Evolutionary conservation across 2,888 invertebrate genomes (phyloP), one percentile per base, ranked within the genome.

Genomic region (Lacanobia oleracea): DNA sequence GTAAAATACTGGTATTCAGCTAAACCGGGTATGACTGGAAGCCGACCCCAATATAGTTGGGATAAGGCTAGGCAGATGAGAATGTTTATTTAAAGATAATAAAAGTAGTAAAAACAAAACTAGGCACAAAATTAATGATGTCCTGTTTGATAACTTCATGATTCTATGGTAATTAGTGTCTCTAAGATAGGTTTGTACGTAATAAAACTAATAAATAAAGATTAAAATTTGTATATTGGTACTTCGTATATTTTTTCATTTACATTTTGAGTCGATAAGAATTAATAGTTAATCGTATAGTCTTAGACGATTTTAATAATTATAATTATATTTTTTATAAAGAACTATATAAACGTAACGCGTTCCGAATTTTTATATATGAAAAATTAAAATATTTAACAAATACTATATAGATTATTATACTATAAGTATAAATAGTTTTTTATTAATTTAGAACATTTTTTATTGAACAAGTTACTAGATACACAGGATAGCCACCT

Each of bases 221-320:
- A 96, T 95, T 95, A 94, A 95, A 95, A 95, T 94, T 95, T 96
- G 95, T 96, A 95, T 96, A 96, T 95, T 95, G 96, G 95, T 95
- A 95, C 95, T 94, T 95, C 95, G 95, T 95, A 95, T 96, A 95
- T 93, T 94, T 91, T 91, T 93, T 94, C 92, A 94, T 95, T 95
- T 95, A 96, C 95, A 95, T 91, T 91, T 93, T 92, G 93, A 95
- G 91, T 95, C 93, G 91, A 94, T 94, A 94, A 94, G 94, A 95
- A 92, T 94, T 91, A 93, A 90, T 93, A 94, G 90, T 92, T 91
- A 92, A 88, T 92, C 91, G 91, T 92, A 94, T 94, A 91, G 91
- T 91, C 91, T 93, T 93, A 93, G 90, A 93, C 89, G 91, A 93
- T 91, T 91, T 91, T 90, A 88, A 85, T 90, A 89, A 90, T 88